These are phyloP conservation scores for Imbricaverruca yamaguchii DNA, from an alignment of 2,888 invertebrate species.

Conservation along the genomic window DNA sequence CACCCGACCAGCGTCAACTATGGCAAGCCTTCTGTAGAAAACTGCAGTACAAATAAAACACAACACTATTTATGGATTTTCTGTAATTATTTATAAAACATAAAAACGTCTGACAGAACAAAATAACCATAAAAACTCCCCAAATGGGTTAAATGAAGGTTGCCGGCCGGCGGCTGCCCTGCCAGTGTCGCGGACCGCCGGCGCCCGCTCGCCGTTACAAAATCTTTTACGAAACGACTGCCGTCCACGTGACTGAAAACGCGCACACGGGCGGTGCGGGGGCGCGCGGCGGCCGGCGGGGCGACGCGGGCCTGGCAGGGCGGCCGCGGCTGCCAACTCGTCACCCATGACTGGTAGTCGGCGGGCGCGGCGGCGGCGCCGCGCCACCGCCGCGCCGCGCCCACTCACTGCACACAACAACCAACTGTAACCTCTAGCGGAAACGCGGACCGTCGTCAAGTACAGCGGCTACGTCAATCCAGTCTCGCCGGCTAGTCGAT, in stretches of 20 bases:
- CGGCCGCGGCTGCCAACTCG: background rate
- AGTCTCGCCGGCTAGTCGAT: background rate
- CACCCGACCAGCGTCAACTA: constrained; percentile 4
- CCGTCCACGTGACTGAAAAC: background rate
- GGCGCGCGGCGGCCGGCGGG: background rate
- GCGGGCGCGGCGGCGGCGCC: background rate
- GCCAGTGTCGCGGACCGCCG: background rate
- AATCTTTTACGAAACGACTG: background rate
- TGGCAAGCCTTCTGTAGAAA: constrained; percentile 22
- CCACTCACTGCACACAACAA: background rate
- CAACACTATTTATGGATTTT: constrained; percentile 23
- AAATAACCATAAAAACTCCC: constrained; percentile 18
- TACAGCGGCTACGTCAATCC: background rate
- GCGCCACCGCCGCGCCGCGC: background rate
- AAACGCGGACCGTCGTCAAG: background rate
- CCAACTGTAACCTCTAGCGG: background rate
- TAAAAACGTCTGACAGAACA: constrained; percentile 23
- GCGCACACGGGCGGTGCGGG: background rate
- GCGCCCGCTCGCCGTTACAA: background rate
- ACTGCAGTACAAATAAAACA: constrained; percentile 21
- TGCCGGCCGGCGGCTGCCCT: background rate
- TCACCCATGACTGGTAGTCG: background rate
- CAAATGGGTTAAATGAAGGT: constrained; percentile 1
- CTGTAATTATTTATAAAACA: constrained; percentile 23
- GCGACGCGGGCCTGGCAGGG: background rate